These are phyloP conservation scores for Tor tambroides DNA, from an alignment of 2,113 vertebrate genomes.

Conservation along the genomic window DNA sequence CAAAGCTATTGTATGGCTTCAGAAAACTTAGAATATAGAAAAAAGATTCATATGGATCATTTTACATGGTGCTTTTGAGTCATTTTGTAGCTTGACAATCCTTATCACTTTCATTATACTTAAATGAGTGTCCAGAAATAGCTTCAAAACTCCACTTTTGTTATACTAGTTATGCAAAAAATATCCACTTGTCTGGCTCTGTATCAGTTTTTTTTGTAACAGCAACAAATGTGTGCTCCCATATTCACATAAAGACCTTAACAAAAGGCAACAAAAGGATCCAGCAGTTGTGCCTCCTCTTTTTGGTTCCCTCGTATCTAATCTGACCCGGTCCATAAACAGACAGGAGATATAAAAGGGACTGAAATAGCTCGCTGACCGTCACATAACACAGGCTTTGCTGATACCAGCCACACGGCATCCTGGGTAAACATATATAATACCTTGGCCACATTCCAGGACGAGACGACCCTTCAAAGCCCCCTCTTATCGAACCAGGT, in stretches of 20 bases:
- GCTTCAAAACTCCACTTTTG: background rate
- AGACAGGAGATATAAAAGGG: conserved; percentile 18
- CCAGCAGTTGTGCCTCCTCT: background rate
- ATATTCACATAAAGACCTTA: background rate
- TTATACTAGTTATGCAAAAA: background rate
- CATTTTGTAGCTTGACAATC: background rate
- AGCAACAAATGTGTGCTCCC: background rate
- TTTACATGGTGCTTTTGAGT: background rate
- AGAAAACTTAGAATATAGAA: background rate
- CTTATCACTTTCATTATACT: background rate
- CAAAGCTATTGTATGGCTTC: background rate
- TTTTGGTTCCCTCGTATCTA: background rate
- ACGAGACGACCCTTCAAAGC: conserved; percentile 12
- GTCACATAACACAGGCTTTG: background rate
- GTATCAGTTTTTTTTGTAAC: background rate
- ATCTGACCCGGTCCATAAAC: conserved; percentile 8
- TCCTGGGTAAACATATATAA: conserved; percentile 19
- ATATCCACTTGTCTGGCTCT: background rate
- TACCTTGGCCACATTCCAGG: background rate
- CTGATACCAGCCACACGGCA: background rate
- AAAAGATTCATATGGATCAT: background rate
- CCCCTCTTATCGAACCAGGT: background rate
- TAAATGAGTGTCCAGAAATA: background rate
- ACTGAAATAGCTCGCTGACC: conserved; percentile 15
- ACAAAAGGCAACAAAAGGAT: conserved; percentile 11